Conservation (phyloP, 2,888 invertebrate genomes). For the Abrostola triplasia region DNA sequence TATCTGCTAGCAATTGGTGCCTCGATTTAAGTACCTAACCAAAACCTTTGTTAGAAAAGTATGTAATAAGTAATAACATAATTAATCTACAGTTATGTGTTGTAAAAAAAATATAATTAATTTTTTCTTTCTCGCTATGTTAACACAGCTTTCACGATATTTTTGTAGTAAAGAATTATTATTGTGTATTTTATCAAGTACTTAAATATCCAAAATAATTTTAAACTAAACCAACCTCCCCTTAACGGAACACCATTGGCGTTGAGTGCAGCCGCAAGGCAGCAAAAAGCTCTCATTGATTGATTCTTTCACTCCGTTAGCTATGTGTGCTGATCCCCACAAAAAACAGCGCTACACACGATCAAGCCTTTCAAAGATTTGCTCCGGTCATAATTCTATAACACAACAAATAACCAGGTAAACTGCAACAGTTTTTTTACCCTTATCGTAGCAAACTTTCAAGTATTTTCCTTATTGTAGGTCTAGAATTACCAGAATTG, state of each 20-base stretch:
- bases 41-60: too few species aligned
- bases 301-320: constrained; percentile 60
- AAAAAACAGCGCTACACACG: constrained; percentile 25
- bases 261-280: constrained; percentile 39
- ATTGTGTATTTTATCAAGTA: neutral
- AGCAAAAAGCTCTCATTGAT: constrained; percentile 56
- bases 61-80: too few species aligned
- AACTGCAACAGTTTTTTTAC: neutral
- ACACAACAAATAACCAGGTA: neutral
- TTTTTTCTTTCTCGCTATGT: too few species aligned
- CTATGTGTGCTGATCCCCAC: constrained; percentile 25
- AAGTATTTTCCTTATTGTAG: too few species aligned
- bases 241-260: constrained; percentile 41
- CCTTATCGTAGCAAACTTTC: too few species aligned
- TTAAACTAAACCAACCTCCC: constrained; percentile 14
- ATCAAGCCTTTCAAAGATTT: constrained; percentile 1
- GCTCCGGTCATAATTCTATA: neutral
- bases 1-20: too few species aligned
- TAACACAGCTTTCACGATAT: too few species aligned
- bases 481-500: too few species aligned
- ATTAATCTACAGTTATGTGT: too few species aligned
- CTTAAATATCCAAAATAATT: neutral
- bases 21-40: too few species aligned
- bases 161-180: neutral
- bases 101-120: too few species aligned